phyloP scores from a whole-genome alignment of 2,888 invertebrate species.

The Lithodes maja region DNA sequence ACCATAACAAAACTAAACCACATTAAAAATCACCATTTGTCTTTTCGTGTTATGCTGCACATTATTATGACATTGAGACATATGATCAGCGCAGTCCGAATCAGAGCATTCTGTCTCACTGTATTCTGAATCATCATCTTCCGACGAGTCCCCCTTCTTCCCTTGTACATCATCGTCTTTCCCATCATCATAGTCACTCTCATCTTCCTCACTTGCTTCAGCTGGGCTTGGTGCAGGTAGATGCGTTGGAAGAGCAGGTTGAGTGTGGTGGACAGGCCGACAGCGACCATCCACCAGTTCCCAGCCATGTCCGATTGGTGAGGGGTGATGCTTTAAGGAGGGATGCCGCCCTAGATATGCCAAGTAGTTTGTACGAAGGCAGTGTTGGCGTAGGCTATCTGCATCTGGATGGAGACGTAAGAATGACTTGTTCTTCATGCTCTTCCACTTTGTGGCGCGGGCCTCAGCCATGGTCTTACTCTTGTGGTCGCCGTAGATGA shows the following conservation, averaged over 20 bases:
- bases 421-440: constrained; percentile 28
- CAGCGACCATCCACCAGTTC: constrained; percentile 26
- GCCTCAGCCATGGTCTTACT: constrained; percentile 22
- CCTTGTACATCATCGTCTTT: not conserved
- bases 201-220: constrained; percentile 5
- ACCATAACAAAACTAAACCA: not conserved
- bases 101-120: constrained; percentile 22
- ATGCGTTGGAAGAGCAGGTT: constrained; percentile 33
- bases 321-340: not conserved
- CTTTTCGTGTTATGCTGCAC: not conserved
- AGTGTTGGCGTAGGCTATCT: constrained; percentile 23
- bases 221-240: constrained; percentile 22
- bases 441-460: constrained; percentile 8
- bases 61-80: constrained; percentile 11
- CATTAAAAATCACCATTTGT: not conserved
- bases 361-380: constrained; percentile 23
- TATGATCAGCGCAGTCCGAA: not conserved
- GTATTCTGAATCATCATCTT: not conserved
- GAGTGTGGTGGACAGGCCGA: constrained; percentile 24
- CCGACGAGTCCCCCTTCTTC: not conserved
- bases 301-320: constrained; percentile 28
- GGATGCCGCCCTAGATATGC: constrained; percentile 8
- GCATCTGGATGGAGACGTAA: not conserved
- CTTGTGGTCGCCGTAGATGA: constrained; percentile 26
- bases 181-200: not conserved